Evolutionary conservation across 2,113 vertebrate genomes (phyloP), one percentile per base, ranked within the genome.

Genomic region (Furnarius figulus): DNA sequence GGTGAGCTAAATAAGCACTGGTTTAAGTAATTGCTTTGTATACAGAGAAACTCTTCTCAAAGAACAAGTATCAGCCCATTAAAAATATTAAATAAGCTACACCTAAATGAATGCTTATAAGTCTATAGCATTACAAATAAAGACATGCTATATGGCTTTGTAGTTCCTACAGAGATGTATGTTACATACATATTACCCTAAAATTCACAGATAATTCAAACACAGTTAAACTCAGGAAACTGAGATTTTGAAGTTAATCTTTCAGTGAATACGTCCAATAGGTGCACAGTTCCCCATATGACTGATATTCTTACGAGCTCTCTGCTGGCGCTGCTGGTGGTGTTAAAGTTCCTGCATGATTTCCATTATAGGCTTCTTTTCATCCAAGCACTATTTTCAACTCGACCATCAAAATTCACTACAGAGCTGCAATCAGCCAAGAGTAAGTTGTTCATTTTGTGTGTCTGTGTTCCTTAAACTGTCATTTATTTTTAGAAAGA

Each of bases 1-100:
- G 82, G 72, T 92, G 95, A 97, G 80, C 94, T 97, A 96, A 97
- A 95, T 83, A 94, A 97, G 80, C 85, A 85, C 91, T 40, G 62
- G 63, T 89, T 97, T 95, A 89, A 93, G 87, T 91, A 97, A 97
- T 91, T 95, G 83, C 85, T 95, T 95, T 97, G 90, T 80, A 56
- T 89, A 73, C 67, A 93, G 37, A 87, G 85, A 94, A 86, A 88
- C 40, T 85, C 73, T 95, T 47, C 61, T 88, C 47, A 75, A 91
- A 91, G 91, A 96, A 93, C 77, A 77, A 92, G 77, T 35, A 83
- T 88, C 49, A 49, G 11, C 33, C 44, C 42, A 85, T 93, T 90
- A 75, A 92, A 80, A 95, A 93, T 63, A 83, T 77, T 89, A 89
- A 85, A 87, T 87, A 89, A 61, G 40, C 66, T 95, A 27, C 55